phyloP scores from a whole-genome alignment of 2,797 vertebrate species.

The Arrhamphus sclerolepis region DNA sequence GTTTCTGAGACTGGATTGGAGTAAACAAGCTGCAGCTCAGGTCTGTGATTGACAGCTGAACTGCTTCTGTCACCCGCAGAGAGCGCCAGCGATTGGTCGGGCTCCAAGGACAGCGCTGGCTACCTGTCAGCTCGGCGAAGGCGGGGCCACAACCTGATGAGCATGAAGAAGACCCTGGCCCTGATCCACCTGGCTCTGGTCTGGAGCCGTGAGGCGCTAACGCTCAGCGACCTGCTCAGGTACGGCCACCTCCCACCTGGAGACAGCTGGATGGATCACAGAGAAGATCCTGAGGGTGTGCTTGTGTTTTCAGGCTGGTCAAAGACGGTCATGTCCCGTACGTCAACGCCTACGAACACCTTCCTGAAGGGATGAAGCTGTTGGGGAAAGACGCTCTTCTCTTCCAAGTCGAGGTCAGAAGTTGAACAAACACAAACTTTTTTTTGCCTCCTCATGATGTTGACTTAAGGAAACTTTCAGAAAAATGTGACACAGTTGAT shows the following conservation, averaged over 20 bases:
- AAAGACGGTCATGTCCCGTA: slow-evolving; percentile 73
- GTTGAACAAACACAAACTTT: too few species aligned
- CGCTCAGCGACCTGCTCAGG: slow-evolving; percentile 90
- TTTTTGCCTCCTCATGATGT: too few species aligned
- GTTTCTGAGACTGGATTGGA: too few species aligned
- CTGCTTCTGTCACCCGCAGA: slow-evolving; percentile 19
- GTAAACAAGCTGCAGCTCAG: too few species aligned
- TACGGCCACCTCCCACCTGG: slow-evolving; percentile 53
- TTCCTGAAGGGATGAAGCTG: slow-evolving; percentile 77
- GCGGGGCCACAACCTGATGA: slow-evolving; percentile 74
- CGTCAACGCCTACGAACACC: slow-evolving; percentile 58
- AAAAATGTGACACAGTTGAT: too few species aligned
- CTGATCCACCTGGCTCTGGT: slow-evolving; percentile 88
- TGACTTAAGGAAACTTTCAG: too few species aligned
- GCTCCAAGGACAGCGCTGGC: slow-evolving; percentile 76
- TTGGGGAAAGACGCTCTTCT: slow-evolving; percentile 56
- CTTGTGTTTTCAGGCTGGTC: slow-evolving; percentile 68
- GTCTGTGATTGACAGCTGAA: neutral
- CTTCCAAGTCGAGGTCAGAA: slow-evolving; percentile 73
- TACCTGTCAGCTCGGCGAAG: slow-evolving; percentile 50
- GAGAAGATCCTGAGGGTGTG: too few species aligned
- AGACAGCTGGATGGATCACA: too few species aligned
- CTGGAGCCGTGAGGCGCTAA: slow-evolving; percentile 88
- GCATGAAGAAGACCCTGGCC: slow-evolving; percentile 87
- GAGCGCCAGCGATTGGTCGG: slow-evolving; percentile 58